phyloP scores from a whole-genome alignment of 2,888 invertebrate species.

The Cheilosia scutellata region DNA sequence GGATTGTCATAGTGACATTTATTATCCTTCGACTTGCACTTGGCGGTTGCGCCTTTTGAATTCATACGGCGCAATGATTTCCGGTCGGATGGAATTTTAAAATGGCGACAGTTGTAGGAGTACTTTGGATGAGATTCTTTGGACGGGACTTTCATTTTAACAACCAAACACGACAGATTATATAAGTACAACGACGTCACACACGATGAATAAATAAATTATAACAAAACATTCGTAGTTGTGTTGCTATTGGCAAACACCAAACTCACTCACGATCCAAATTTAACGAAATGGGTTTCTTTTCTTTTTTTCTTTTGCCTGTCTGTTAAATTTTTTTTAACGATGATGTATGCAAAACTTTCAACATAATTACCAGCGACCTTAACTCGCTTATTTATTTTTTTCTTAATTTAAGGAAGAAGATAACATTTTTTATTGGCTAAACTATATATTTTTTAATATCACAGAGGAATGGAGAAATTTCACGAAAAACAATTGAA shows the following conservation, averaged over 20 bases:
- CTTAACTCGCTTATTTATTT: constrained; percentile 14
- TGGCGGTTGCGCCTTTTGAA: constrained; percentile 45
- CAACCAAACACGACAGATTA: constrained; percentile 49
- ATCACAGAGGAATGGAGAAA: constrained; percentile 46
- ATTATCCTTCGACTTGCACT: constrained; percentile 51
- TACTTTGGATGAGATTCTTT: constrained; percentile 63
- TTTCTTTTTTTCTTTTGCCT: constrained; percentile 32
- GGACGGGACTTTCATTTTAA: constrained; percentile 68
- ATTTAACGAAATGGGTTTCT: constrained; percentile 50
- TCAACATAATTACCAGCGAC: constrained; percentile 51
- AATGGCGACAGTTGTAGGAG: constrained; percentile 63
- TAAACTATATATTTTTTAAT: not conserved
- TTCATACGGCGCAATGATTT: constrained; percentile 38
- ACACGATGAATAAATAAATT: constrained; percentile 37
- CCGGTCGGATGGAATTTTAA: constrained; percentile 52
- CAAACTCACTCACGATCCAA: constrained; percentile 61
- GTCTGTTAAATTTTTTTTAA: constrained; percentile 33
- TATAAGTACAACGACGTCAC: constrained; percentile 57
- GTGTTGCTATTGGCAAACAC: constrained; percentile 15
- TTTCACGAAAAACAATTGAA: constrained; percentile 36
- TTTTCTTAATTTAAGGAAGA: constrained; percentile 32
- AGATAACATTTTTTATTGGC: not conserved
- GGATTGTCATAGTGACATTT: constrained; percentile 46
- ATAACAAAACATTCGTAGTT: constrained; percentile 49
- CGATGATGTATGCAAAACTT: constrained; percentile 65